phyloP scores from a whole-genome alignment of 2,888 invertebrate species.

The Cheilosia scutellata region DNA sequence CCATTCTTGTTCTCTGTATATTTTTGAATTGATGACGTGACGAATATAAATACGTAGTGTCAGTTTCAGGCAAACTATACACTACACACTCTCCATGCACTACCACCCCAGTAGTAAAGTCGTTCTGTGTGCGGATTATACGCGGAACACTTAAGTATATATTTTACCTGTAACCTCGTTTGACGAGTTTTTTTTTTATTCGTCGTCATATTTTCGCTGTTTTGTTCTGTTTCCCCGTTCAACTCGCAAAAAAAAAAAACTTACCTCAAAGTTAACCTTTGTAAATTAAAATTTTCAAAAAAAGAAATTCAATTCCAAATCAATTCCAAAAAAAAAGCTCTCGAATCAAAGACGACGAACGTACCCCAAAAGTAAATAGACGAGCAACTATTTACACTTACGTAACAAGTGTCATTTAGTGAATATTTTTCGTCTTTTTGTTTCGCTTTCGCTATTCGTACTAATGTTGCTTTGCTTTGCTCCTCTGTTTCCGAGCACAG shows the following conservation, averaged over 20 bases:
- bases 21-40: conserved; percentile 78
- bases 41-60: conserved; percentile 74
- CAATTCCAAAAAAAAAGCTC: conserved; percentile 41
- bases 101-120: conserved; percentile 49
- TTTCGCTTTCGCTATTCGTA: conserved; percentile 66
- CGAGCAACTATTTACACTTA: conserved; percentile 78
- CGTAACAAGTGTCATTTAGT: conserved; percentile 79
- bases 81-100: conserved; percentile 35
- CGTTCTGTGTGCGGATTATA: conserved; percentile 69
- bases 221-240: conserved; percentile 73
- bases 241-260: conserved; percentile 36
- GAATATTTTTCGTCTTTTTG: conserved; percentile 60
- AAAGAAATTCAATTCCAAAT: conserved; percentile 36
- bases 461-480: conserved; percentile 45
- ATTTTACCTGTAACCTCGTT: conserved; percentile 81
- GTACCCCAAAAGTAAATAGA: conserved; percentile 71
- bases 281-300: conserved; percentile 47
- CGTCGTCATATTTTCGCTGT: conserved; percentile 77
- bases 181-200: conserved; percentile 80
- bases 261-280: conserved; percentile 53
- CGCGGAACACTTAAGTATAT: conserved; percentile 79
- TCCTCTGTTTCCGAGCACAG: conserved; percentile 18
- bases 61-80: conserved; percentile 49
- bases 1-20: conserved; percentile 52
- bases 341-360: conserved; percentile 34